Percentiles rank a stretch among this genome's conserved stretches.
Conservation (phyloP, 2,113 vertebrate species). For the Mesitornis unicolor region DNA sequence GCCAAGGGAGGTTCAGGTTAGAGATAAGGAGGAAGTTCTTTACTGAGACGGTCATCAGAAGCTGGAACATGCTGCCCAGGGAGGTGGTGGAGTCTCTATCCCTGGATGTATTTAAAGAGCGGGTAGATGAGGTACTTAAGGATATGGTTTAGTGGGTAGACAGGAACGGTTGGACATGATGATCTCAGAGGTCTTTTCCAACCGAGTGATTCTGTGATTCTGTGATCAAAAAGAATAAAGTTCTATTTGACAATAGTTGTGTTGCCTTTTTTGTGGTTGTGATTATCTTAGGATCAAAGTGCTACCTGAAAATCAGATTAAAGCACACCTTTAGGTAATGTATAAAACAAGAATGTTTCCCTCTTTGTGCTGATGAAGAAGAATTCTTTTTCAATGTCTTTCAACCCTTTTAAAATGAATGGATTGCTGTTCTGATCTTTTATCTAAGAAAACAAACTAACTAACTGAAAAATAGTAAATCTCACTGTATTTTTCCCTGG, state of each 20-base stretch:
- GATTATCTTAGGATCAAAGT: background rate
- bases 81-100: too few relatives aligned
- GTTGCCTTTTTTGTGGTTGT: background rate
- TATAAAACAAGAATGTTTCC: background rate
- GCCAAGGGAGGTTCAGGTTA: too few relatives aligned
- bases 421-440: background rate
- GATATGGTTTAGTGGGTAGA: too few relatives aligned
- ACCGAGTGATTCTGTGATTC: too few relatives aligned
- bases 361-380: background rate
- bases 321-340: background rate
- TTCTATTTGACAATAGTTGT: background rate
- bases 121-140: too few relatives aligned
- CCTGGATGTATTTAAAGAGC: too few relatives aligned
- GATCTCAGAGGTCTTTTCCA: too few relatives aligned
- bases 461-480: background rate
- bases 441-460: background rate
- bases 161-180: too few relatives aligned
- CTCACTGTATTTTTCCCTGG: background rate
- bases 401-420: background rate
- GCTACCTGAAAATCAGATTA: background rate
- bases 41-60: too few relatives aligned
- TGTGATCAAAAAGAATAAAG: background rate
- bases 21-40: too few relatives aligned
- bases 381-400: too few relatives aligned
- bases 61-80: too few relatives aligned